Conservation (phyloP, 2,888 invertebrate genomes). For the Adineta ricciae region DNA sequence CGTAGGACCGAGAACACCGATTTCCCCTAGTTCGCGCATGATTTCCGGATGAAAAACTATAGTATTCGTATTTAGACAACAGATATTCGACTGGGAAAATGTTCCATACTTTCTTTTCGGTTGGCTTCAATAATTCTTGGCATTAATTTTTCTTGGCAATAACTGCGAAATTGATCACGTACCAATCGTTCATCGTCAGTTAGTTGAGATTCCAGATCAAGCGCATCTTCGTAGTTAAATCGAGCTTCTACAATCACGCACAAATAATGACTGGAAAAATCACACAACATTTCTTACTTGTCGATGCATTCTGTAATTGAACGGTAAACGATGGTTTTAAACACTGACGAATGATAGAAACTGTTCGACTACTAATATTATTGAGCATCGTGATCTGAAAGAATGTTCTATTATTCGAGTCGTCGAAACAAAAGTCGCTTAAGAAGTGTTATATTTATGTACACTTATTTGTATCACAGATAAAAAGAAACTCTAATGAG, state of each 20-base stretch:
- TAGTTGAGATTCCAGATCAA: conserved; percentile 73
- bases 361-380: conserved; percentile 21
- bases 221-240: conserved; percentile 81
- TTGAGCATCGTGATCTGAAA: not conserved
- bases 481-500: not conserved
- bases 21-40: conserved; percentile 76
- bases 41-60: conserved; percentile 72
- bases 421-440: too few relatives aligned
- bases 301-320: conserved; percentile 23
- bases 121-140: conserved; percentile 77
- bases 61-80: conserved; percentile 33
- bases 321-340: not conserved
- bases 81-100: not conserved
- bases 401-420: not conserved
- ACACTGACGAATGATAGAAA: conserved; percentile 29
- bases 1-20: conserved; percentile 83
- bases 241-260: conserved; percentile 19
- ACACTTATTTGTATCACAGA: not conserved
- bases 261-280: not conserved
- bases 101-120: conserved; percentile 74
- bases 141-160: conserved; percentile 77
- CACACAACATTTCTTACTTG: conserved; percentile 19
- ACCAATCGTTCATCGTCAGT: conserved; percentile 82
- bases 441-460: too few relatives aligned
- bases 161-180: conserved; percentile 71